These are phyloP conservation scores for Lasioglossum leucozonium DNA, from an alignment of 2,888 invertebrate species.

Conservation along the genomic window DNA sequence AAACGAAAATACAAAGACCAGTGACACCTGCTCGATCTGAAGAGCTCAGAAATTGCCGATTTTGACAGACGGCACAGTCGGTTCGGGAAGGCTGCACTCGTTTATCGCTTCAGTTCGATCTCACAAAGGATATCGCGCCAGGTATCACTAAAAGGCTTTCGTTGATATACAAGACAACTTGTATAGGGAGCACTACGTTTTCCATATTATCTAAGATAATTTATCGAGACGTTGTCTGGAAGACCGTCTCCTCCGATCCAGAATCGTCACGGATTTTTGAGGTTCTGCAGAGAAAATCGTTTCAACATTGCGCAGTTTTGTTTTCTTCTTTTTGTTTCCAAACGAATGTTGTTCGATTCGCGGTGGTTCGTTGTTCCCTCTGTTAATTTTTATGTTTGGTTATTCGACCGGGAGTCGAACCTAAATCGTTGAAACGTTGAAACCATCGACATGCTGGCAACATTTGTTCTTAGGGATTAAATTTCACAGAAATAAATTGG, in stretches of 20 bases:
- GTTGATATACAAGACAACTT: conserved; percentile 34
- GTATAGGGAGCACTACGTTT: conserved; percentile 44
- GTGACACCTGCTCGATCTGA: not conserved
- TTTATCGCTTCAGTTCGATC: conserved; percentile 51
- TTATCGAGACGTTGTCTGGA: conserved; percentile 36
- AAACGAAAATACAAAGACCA: not conserved
- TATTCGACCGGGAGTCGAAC: conserved; percentile 24
- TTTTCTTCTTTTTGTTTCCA: not conserved
- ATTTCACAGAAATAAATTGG: not conserved
- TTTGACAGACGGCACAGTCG: conserved; percentile 1
- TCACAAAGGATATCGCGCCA: conserved; percentile 48
- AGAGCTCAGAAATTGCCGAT: not conserved
- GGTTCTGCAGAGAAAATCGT: conserved; percentile 24
- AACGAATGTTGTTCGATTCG: conserved; percentile 22
- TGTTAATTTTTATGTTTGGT: conserved; percentile 55
- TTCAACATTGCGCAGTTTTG: conserved; percentile 9
- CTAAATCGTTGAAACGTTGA: conserved; percentile 20
- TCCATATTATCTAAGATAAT: conserved; percentile 56
- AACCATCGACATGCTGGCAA: not conserved
- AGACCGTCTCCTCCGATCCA: conserved; percentile 14
- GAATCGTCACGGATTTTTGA: conserved; percentile 13
- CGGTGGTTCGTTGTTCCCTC: conserved; percentile 40
- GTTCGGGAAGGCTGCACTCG: conserved; percentile 25
- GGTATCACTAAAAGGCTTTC: conserved; percentile 45
- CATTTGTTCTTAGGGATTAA: not conserved